Base-by-base conservation (phyloP, 2,888 invertebrate species). In the Melanchra persicariae region DNA sequence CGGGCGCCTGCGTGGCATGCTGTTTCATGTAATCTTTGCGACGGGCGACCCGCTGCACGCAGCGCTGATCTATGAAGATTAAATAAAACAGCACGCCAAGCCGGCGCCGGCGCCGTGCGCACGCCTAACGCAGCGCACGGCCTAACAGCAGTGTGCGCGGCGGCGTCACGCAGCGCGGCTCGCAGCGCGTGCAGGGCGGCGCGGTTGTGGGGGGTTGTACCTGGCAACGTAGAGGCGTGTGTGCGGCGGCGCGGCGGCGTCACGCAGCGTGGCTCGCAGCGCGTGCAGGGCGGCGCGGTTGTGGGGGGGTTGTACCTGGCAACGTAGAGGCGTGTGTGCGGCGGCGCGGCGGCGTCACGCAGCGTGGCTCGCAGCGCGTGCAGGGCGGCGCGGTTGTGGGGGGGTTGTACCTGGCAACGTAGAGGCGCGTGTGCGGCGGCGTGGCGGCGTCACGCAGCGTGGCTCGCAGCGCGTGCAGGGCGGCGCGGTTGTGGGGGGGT, bases 221-320 rank as follows among this genome's bases (percentile, higher is more conserved):
- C 79, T 68, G 67, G 92, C 91, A 43, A 87, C 80, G 85, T 88
- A 88, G 49, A 91, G 87, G 47, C 87, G 83, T 67, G 72, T 70
- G 67, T 82, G 82, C 43, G 68, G 69, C 72, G 71, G 59, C 34
- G 62, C 67, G 69, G 54, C 68, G 55, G 64, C 82, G 64, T 84
- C 79, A 51, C 73, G 74, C 68, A 77, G 74, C 1, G 64, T 70
- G 15, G 81, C 79, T 9, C n/a, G n/a, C n/a, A n/a, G n/a, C n/a
- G n/a, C n/a, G n/a, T n/a, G n/a, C n/a, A n/a, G n/a, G n/a, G n/a
- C n/a, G n/a, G n/a, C n/a, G n/a, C n/a, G n/a, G n/a, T n/a, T 2
- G 40, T 15, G 15, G 4, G 40, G 45, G 40, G 15, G 40, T n/a
- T 40, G 52, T 58, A 78, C 79, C 79, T 68, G 67, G 92, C 91